Conservation (phyloP, 2,797 vertebrate genomes). For the Cuculus canorus region DNA sequence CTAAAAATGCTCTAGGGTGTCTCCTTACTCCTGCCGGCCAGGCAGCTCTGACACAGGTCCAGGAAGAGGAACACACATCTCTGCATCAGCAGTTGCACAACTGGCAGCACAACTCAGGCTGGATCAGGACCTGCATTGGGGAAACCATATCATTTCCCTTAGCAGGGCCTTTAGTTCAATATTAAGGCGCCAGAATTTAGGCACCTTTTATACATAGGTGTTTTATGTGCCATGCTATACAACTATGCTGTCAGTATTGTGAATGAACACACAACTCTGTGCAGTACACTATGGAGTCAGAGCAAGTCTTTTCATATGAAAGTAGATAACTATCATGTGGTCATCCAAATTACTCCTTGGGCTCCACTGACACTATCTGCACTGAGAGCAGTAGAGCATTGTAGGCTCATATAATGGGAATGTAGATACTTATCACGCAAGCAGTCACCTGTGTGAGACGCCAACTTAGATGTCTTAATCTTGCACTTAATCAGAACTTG, state of each 20-base stretch:
- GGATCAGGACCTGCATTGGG: neutral
- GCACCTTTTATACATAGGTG: neutral
- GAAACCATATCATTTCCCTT: neutral
- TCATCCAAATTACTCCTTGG: neutral
- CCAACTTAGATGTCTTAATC: neutral
- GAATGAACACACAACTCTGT: accelerated
- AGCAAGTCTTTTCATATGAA: neutral
- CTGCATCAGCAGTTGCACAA: neutral
- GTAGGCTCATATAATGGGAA: neutral
- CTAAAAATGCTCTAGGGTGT: neutral
- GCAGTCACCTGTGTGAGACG: neutral
- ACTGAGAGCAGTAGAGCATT: neutral
- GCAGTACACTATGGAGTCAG: neutral
- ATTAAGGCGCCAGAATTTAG: neutral
- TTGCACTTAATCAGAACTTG: neutral
- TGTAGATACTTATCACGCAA: neutral
- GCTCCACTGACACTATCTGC: neutral
- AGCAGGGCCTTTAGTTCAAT: neutral
- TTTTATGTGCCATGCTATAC: neutral
- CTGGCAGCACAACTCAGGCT: neutral
- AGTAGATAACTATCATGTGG: neutral
- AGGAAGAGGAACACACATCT: neutral
- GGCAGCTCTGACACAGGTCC: neutral
- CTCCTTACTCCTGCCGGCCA: neutral
- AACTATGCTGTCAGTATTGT: neutral